Conservation (phyloP, 1,140 invertebrate species). For the Palaemon carinicauda region DNA sequence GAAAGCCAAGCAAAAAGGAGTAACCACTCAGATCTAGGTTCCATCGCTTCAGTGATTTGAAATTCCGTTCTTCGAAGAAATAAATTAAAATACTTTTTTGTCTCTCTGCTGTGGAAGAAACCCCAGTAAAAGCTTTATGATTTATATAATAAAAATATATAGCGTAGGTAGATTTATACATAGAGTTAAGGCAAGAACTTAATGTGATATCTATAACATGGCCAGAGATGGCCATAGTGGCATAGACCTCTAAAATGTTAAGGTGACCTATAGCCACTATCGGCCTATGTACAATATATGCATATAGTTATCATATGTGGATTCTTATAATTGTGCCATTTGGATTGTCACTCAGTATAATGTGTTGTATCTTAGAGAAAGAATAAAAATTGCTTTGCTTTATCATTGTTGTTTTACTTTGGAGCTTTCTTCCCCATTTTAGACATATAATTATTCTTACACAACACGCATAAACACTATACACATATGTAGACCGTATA, state of each 20-base stretch:
- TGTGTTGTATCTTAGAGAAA: background rate
- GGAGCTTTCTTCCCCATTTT: background rate
- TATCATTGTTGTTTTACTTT: background rate
- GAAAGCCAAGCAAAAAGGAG: background rate
- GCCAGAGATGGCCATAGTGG: too few relatives aligned
- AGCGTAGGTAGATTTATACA: background rate
- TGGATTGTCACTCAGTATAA: background rate
- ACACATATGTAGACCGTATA: too few relatives aligned
- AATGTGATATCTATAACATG: background rate
- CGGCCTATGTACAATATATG: too few relatives aligned
- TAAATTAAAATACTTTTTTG: background rate
- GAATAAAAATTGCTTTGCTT: conserved; percentile 15
- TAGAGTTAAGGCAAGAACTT: background rate
- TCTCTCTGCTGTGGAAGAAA: background rate
- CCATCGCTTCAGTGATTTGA: too few relatives aligned
- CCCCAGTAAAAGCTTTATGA: conserved; percentile 31
- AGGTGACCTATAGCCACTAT: too few relatives aligned
- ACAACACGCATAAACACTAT: too few relatives aligned
- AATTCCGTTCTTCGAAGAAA: background rate
- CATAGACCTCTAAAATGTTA: too few relatives aligned
- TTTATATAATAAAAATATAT: conserved; percentile 27
- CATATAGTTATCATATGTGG: background rate
- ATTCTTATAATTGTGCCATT: conserved; percentile 7
- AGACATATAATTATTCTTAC: background rate
- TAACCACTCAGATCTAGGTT: background rate